A percentile compares a stretch with the other conserved stretches of the same genome.
Conservation (phyloP, 1,140 invertebrate species). For the Drosophila ficusphila region DNA sequence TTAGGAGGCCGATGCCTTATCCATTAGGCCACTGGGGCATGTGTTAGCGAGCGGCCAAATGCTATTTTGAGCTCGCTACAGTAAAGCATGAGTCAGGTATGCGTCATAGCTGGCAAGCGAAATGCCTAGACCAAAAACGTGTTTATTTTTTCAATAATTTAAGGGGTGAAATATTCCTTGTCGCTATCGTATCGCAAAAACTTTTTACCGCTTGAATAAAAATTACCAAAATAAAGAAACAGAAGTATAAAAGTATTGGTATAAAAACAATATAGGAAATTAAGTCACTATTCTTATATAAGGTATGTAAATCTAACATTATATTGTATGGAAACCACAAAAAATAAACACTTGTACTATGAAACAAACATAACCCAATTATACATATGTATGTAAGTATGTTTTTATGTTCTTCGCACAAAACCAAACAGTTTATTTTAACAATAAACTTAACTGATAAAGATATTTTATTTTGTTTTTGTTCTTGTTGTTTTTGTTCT, state of each 20-base stretch:
- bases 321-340: no score
- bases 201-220: no score
- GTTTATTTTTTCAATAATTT: slow-evolving; percentile 3
- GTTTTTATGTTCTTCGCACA: not conserved
- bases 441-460: slow-evolving; percentile 2
- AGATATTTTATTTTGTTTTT: not conserved
- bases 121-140: not conserved
- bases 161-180: slow-evolving; percentile 5
- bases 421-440: slow-evolving; percentile 1
- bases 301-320: no score
- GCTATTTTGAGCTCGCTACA: not conserved
- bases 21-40: slow-evolving; percentile 49
- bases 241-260: no score
- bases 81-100: not conserved
- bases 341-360: not conserved
- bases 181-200: not conserved
- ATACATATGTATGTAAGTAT: not conserved
- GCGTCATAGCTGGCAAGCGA: not conserved
- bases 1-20: slow-evolving; percentile 53
- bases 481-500: not conserved
- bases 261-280: no score
- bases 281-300: no score
- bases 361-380: slow-evolving; percentile 6
- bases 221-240: no score
- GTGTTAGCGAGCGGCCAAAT: not conserved